Base-by-base conservation (phyloP, 2,797 vertebrate species). In the Eutrigla gurnardus region DNA sequence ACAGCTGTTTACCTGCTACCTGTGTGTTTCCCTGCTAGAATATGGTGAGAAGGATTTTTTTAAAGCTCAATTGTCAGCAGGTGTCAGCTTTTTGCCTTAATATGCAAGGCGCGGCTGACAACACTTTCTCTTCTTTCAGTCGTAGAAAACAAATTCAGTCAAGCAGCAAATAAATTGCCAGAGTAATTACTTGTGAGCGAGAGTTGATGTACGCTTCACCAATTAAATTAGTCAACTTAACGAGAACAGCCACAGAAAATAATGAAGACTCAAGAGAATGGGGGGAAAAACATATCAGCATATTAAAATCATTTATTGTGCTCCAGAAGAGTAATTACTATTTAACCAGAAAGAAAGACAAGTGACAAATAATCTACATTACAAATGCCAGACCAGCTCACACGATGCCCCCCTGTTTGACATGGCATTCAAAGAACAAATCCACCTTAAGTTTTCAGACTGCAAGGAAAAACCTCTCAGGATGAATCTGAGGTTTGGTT, bases 231-330 rank as follows among this genome's bases (percentile, higher is more conserved):
- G 64, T 81, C 75, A 74, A 73, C 65, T 78, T 70, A 58, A 52
- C 58, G 50, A 65, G 62, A 73, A 58, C 71, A 75, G 54, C 45
- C 32, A 53, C 18, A 64, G 63, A 74, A 80, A 50, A 63, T 55
- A 77, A 79, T 53, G 66, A 78, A 80, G 70, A 88, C 70, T 71
- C 70, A 2, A 69, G 59, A 68, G 33, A 66, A 65, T 79, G 70
- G 13, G 32, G 52, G 82, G 79, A 85, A 82, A 85, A 78, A 86
- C 81, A 88, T 84, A 87, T 93, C 88, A 91, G 93, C 93, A 94
- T 95, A 94, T 95, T 95, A 95, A 95, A 95, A 95, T 94, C 86
- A 94, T 95, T 94, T 95, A 95, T 95, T 95, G 93, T 95, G 93
- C 93, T 95, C 94, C 93, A 94, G 93, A 95, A 95, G 94, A 94